Evolutionary conservation across 2,113 vertebrate genomes (phyloP).

Genomic region (Prunella fulvescens): DNA sequence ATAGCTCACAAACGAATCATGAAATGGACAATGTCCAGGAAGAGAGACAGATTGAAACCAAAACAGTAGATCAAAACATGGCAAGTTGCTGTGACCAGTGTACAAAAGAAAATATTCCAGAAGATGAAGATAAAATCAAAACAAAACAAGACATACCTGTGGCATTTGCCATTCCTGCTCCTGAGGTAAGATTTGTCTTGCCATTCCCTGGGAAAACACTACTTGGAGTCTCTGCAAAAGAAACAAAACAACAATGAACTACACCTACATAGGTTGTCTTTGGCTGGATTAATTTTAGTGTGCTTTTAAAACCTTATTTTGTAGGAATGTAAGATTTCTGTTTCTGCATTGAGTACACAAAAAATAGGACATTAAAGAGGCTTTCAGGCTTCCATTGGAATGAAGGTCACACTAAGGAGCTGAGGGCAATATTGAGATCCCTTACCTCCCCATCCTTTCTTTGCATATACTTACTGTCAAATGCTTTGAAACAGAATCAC

Average conservation of each 20-base stretch:
- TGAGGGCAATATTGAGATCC: neutral
- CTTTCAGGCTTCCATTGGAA: neutral
- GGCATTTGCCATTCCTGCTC: conserved; percentile 61
- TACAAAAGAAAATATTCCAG: conserved; percentile 31
- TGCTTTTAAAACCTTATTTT: neutral
- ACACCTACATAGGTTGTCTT: neutral
- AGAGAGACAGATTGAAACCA: neutral
- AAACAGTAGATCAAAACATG: conserved; percentile 63
- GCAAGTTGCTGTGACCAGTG: conserved; percentile 70
- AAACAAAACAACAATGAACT: neutral
- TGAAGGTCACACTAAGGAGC: neutral
- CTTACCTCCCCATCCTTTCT: neutral
- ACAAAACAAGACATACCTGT: conserved; percentile 28
- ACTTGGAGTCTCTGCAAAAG: neutral
- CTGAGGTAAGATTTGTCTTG: neutral
- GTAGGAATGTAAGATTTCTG: neutral
- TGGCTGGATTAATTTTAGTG: neutral
- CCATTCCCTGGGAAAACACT: neutral
- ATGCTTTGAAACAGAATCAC: neutral
- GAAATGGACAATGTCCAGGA: conserved; percentile 68
- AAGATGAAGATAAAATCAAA: conserved; percentile 1
- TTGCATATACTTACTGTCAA: neutral
- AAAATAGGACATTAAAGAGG: neutral
- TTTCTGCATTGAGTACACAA: neutral
- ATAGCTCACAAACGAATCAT: conserved; percentile 67